Base-by-base conservation (phyloP, 2,113 vertebrate species). In the Oxyura jamaicensis region DNA sequence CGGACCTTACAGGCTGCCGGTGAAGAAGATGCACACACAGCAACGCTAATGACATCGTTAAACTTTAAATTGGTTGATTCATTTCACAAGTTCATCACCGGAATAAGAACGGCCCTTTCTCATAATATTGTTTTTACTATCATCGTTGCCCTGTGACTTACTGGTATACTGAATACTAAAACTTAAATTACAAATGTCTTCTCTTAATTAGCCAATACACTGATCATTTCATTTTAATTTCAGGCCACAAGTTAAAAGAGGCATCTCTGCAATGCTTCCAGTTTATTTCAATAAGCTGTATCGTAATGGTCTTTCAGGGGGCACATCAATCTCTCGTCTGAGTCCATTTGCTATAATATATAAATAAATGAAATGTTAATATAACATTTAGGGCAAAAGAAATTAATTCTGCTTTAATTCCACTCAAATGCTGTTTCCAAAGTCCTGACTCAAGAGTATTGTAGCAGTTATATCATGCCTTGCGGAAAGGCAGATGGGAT, bases 281-380 rank as follows among this genome's bases (percentile, higher is more conserved):
- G 86, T 81, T 96, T 76, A 69, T 91, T 91, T 75, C 26, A 79
- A 92, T 73, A 73, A 88, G 31, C 11, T 89, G 56, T 31, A 92
- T 68, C 83, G 77, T 90, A 95, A 50, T 2, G 10, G 52, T 20
- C 89, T 95, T 69, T 68, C 48, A 84, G 60, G 72, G 93, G 80
- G 65, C 31, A 46, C 35, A 71, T n/a, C 76, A 86, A 93, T 80
- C 42, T 84, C 78, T 60, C 22, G 50, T 60, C 76, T 8, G 71
- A 92, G 75, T 33, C 68, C 80, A 65, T 59, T 96, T 93, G 91
- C 66, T 82, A 68, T 52, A 82, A 96, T 36, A 85, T 25, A 83
- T 53, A 84, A 86, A 94, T 62, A 68, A 78, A 74, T 46, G 25
- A 94, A 90, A 52, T 13, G 35, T 74, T 88, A 77, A 44, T 48